Evolutionary conservation across 1,140 invertebrate genomes (phyloP), one percentile per base, ranked within the genome.

Genomic region (Lordiphosa stackelbergi): DNA sequence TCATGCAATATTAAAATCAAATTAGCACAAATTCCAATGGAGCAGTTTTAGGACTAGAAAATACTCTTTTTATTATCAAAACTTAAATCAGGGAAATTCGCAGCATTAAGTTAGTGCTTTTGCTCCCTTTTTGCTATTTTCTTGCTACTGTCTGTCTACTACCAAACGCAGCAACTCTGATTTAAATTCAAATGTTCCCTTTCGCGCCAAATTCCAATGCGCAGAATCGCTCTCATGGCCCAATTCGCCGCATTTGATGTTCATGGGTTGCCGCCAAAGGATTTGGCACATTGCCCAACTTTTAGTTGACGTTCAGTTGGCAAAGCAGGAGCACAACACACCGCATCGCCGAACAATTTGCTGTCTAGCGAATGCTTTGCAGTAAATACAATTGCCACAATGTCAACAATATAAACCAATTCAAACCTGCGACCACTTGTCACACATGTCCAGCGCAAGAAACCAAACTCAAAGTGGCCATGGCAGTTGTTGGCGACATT

Each of bases 391-490:
- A 16, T 22, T 42, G 22, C 51, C 53, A 37, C 11, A 49, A 58
- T 43, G 55, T 22, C 73, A 70, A 49, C 49, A 56, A 69, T 54
- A 59, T 43, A 42, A 56, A 41, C 35, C 62, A 75, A 68, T 73
- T 47, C 53, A 69, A 65, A 62, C 54, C 75, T 75, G 63, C 65
- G 77, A 70, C 77, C 72, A 83, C 72, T 77, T 83, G 77, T 65
- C 77, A 83, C 57, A 68, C 55, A 53, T 53, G 53, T 54, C 53
- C 38, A 51, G 24, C 37, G 51, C 53, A 60, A 58, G 38, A 38
- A 52, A 52, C 49, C 3, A 9, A 40, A 57, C 52, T 53, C 9
- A 42, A 74, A 81, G 71, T 79, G 77, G 19, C 55, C 57, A 57
- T 81, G 74, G 70, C 74, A 81, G 75, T 81, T 81, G 56, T 62